These are phyloP conservation scores for Gracilinanus agilis DNA, from an alignment of 2,113 vertebrate genomes.

Conservation along the genomic window DNA sequence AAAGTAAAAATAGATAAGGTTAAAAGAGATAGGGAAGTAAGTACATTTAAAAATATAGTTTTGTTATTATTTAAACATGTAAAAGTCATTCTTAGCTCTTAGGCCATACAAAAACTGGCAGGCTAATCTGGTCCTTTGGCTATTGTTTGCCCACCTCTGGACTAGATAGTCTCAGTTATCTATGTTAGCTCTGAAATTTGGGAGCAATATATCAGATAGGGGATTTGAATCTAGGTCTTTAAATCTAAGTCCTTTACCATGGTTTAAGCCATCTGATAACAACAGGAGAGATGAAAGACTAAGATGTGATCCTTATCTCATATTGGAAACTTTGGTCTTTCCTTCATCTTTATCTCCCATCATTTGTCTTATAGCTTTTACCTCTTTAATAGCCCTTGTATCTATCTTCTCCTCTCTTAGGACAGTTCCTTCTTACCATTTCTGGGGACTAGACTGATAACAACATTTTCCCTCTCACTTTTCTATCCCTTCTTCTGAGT, in stretches of 20 bases:
- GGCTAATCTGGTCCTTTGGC: not conserved
- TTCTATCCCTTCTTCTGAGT: not conserved
- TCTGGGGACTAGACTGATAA: not conserved
- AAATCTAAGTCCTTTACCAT: not conserved
- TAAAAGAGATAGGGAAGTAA: no score
- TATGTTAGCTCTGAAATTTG: not conserved
- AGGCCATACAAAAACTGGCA: not conserved
- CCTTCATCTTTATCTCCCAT: not conserved
- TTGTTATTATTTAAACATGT: no score
- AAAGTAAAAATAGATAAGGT: no score
- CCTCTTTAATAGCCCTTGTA: not conserved
- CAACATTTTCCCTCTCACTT: not conserved
- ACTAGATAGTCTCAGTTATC: not conserved
- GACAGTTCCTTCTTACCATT: not conserved
- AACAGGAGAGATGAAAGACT: not conserved
- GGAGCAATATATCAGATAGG: not conserved
- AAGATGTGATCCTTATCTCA: not conserved
- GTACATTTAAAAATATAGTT: no score
- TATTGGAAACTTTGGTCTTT: not conserved
- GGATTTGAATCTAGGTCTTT: not conserved
- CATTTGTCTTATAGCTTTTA: not conserved
- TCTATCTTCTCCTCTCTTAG: not conserved
- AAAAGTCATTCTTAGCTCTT: not conserved
- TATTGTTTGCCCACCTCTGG: not conserved
- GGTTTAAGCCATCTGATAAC: not conserved